Evolutionary conservation across 2,888 invertebrate species (phyloP), one percentile per base, ranked within the genome.

Genomic region (Myopa testacea): DNA sequence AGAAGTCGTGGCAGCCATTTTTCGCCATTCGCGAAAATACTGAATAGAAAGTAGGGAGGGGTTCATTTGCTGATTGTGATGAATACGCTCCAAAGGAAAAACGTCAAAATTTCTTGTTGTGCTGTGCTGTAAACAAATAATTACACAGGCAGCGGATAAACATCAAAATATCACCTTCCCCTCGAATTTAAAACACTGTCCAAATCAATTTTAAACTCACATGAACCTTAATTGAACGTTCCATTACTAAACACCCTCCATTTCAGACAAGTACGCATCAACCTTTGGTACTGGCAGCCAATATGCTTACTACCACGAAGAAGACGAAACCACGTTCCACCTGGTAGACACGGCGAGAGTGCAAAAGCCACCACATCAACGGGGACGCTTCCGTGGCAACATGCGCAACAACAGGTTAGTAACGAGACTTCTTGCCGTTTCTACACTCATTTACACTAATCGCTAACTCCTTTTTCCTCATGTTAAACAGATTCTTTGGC

Each of bases 301-400:
- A 84, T 99, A 99, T 90, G 97, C 99, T 0, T 99, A 99, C 89
- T 98, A 96, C 88, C 99, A 99, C 85, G 99, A 99, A 85, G 99
- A 99, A 88, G 99, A 99, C 88, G 99, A 99, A 89, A 96, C 96
- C 82, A 96, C 97, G 73, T 99, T 99, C 93, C 99, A 99, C 89
- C 91, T 99, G 90, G 99, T 99, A 83, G 98, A 99, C 87, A 98
- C 97, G 0, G 95, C 97, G 0, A 92, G 96, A 52, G 93, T 95
- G 3, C 95, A 95, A 85, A 96, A 96, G 86, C 96, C 96, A 4
- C 95, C 96, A 16, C 98, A 98, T 90, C 98, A 98, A 88, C 93
- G 98, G 16, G 96, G 97, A 7, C 93, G 97, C 19, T 96, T 96
- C 90, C 93, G 96, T 1, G 94, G 95, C 4, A 94, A 94, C 83